phyloP scores from a whole-genome alignment of 2,888 invertebrate species.

The Amblyjoppa proteus region DNA sequence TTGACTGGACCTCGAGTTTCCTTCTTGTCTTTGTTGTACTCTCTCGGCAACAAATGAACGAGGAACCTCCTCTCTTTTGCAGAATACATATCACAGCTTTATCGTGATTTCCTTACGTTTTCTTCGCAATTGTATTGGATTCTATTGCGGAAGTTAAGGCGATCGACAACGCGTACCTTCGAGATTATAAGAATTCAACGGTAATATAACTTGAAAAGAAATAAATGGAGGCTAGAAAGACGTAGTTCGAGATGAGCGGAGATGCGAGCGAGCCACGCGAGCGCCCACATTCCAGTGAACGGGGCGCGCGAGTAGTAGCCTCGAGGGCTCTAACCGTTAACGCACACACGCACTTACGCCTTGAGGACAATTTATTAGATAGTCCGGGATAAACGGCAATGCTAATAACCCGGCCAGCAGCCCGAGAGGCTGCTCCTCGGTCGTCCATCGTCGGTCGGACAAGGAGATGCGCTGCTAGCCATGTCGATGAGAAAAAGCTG shows the following conservation, averaged over 20 bases:
- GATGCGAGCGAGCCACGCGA: conserved; percentile 75
- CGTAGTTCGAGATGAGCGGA: conserved; percentile 58
- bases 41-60: conserved; percentile 29
- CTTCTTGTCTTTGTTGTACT: conserved; percentile 20
- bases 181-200: conserved; percentile 28
- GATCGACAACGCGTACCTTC: background rate
- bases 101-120: background rate
- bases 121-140: background rate
- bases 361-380: conserved; percentile 83
- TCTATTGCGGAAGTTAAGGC: background rate
- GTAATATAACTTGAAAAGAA: conserved; percentile 14
- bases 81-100: conserved; percentile 11
- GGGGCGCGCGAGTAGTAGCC: conserved; percentile 60
- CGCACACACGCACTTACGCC: conserved; percentile 79
- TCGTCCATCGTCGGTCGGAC: conserved; percentile 35
- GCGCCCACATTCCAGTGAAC: conserved; percentile 68
- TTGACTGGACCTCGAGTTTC: conserved; percentile 71
- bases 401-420: conserved; percentile 79
- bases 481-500: conserved; percentile 23
- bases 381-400: conserved; percentile 82
- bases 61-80: conserved; percentile 13
- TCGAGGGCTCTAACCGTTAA: conserved; percentile 80
- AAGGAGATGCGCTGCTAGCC: background rate
- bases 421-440: conserved; percentile 28
- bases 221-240: conserved; percentile 15